phyloP scores from a whole-genome alignment of 2,113 vertebrate genomes.

The Ctenodactylus gundi region DNA sequence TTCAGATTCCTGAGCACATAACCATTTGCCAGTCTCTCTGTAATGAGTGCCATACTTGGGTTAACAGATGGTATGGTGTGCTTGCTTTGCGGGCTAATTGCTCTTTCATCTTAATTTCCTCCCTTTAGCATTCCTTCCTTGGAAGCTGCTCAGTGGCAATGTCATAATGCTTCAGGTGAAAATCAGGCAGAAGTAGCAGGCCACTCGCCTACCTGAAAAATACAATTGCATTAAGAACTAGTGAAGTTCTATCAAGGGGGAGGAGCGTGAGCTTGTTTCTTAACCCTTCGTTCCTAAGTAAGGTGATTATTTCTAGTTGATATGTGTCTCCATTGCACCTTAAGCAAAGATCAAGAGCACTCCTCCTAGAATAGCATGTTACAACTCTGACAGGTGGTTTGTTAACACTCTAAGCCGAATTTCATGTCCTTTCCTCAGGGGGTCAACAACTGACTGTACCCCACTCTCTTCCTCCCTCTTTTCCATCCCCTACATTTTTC shows the following conservation, averaged over 20 bases:
- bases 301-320: neutral
- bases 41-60: slow-evolving; percentile 50
- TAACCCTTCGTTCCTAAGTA: slow-evolving; percentile 15
- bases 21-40: slow-evolving; percentile 54
- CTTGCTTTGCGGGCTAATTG: slow-evolving; percentile 62
- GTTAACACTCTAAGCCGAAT: neutral
- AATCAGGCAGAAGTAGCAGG: slow-evolving; percentile 46
- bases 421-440: neutral
- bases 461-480: neutral
- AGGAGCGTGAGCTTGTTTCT: no score
- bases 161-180: slow-evolving; percentile 50
- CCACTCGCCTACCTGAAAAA: slow-evolving; percentile 46
- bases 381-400: neutral
- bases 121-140: slow-evolving; percentile 64
- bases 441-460: neutral
- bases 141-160: slow-evolving; percentile 56
- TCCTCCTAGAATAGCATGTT: neutral
- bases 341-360: slow-evolving; percentile 22
- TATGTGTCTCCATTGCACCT: slow-evolving; percentile 29
- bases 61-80: slow-evolving; percentile 68
- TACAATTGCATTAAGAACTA: neutral
- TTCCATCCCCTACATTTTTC: no score
- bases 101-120: slow-evolving; percentile 70
- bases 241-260: slow-evolving; percentile 9
- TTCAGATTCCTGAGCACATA: slow-evolving; percentile 62